These are phyloP conservation scores for Agelastica alni DNA, from an alignment of 2,888 invertebrate species.

Conservation along the genomic window DNA sequence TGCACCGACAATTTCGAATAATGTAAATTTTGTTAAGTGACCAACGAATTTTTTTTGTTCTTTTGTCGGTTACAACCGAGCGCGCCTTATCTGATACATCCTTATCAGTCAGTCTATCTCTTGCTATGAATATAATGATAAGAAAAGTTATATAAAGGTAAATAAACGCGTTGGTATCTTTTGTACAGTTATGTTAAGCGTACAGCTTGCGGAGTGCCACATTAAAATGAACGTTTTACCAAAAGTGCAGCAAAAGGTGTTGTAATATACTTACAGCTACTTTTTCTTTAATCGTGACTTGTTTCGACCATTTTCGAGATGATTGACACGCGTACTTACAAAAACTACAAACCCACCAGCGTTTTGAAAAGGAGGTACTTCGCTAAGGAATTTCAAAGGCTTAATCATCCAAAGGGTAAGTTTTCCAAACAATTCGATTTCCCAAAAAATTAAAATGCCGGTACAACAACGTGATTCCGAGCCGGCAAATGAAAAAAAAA, in stretches of 20 bases:
- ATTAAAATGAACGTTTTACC: neutral
- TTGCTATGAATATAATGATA: constrained; percentile 32
- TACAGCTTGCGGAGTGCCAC: constrained; percentile 1
- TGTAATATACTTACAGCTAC: no score
- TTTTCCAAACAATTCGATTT: no score
- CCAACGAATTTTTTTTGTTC: no score
- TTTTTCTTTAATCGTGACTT: neutral
- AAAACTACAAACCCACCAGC: neutral
- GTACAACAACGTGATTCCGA: no score
- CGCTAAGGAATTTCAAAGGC: neutral
- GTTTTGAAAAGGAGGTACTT: neutral
- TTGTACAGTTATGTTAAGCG: constrained; percentile 23
- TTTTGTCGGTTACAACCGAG: constrained; percentile 18
- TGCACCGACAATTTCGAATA: no score
- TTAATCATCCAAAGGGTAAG: no score
- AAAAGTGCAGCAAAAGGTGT: neutral
- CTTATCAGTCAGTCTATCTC: constrained; percentile 21
- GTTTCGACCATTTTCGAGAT: neutral
- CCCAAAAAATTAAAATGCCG: no score
- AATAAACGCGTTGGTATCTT: constrained; percentile 24
- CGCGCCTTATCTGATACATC: constrained; percentile 14
- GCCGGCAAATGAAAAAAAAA: no score
- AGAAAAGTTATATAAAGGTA: constrained; percentile 35
- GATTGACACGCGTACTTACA: neutral
- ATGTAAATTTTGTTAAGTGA: no score